Evolutionary conservation across 2,113 vertebrate species (phyloP).

Genomic region (Pterocles burchelli): DNA sequence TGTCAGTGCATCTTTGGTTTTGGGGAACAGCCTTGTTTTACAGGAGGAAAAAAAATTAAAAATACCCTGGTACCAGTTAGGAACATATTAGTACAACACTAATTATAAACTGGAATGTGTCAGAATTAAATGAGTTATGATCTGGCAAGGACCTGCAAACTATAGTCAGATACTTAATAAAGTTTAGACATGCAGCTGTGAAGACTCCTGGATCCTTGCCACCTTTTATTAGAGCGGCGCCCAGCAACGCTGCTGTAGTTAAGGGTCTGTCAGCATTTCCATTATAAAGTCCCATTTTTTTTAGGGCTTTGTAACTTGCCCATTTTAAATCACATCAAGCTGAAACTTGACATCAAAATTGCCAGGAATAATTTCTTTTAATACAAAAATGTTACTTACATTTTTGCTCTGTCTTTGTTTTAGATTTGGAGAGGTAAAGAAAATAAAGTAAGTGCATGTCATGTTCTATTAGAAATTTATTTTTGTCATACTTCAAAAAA

Average conservation of each 20-base stretch:
- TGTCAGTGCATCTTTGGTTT: conserved; percentile 52
- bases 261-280: conserved; percentile 74
- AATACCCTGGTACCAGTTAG: conserved; percentile 54
- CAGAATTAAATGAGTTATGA: conserved; percentile 76
- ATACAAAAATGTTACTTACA: not conserved
- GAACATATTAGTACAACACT: conserved; percentile 73
- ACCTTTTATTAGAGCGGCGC: conserved; percentile 76
- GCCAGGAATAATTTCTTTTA: conserved; percentile 29
- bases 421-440: not conserved
- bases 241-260: conserved; percentile 62
- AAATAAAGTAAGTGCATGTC: not conserved
- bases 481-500: not conserved
- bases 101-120: conserved; percentile 79
- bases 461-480: not conserved
- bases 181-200: conserved; percentile 76
- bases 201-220: conserved; percentile 75
- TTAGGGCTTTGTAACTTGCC: conserved; percentile 43
- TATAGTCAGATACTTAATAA: conserved; percentile 81
- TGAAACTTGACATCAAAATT: conserved; percentile 62
- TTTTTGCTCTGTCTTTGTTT: not conserved
- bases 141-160: conserved; percentile 73
- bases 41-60: conserved; percentile 28
- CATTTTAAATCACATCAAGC: conserved; percentile 64
- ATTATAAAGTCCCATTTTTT: conserved; percentile 66
- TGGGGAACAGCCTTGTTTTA: conserved; percentile 35